Conservation (phyloP, 2,797 vertebrate genomes). For the Acestrorhynchus altus region DNA sequence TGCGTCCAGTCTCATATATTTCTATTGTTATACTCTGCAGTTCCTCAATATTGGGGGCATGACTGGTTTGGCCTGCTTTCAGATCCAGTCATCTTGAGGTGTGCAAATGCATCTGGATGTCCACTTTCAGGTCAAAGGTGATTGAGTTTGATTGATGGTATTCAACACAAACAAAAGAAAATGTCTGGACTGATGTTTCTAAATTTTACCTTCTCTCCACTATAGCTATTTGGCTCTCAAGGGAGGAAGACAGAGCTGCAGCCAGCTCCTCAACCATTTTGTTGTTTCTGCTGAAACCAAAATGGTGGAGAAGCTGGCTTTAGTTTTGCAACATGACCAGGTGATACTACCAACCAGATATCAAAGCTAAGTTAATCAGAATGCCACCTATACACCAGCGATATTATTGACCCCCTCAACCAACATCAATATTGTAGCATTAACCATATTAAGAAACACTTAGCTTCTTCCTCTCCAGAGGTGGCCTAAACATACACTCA, state of each 20-base stretch:
- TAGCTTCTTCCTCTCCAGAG: no score
- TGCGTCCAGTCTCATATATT: slow-evolving; percentile 25
- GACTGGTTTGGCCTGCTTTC: slow-evolving; percentile 3
- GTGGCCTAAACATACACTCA: no score
- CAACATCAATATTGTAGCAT: neutral
- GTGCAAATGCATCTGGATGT: neutral
- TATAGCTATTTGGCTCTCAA: neutral
- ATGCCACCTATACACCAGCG: slow-evolving; percentile 24
- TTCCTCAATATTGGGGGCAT: no score
- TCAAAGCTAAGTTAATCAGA: neutral
- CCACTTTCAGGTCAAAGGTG: neutral
- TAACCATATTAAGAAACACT: neutral
- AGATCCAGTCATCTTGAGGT: slow-evolving; percentile 10
- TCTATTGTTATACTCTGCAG: slow-evolving; percentile 9
- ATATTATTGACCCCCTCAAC: slow-evolving; percentile 19
- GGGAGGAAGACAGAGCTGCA: neutral
- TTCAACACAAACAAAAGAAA: slow-evolving; percentile 5
- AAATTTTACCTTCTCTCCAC: neutral
- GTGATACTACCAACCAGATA: slow-evolving; percentile 6
- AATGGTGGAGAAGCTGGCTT: neutral
- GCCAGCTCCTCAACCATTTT: neutral
- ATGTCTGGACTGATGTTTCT: no score
- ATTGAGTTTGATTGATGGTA: neutral
- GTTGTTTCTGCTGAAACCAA: neutral
- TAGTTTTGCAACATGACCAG: slow-evolving; percentile 1